Conservation (phyloP, 2,113 vertebrate species). For the Entosphenus tridentatus region DNA sequence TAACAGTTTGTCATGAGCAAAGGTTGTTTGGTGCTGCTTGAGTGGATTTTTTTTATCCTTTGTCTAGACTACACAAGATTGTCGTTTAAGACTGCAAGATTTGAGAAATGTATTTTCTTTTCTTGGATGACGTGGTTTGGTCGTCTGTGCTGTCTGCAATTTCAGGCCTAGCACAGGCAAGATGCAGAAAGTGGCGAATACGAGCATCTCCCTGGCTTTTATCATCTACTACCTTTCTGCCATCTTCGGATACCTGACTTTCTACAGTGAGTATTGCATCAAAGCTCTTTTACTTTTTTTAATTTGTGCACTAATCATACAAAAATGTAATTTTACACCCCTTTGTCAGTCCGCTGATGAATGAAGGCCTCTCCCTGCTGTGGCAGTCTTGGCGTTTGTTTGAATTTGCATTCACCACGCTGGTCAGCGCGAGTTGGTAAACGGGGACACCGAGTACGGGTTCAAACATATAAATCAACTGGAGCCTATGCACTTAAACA, state of each 20-base stretch:
- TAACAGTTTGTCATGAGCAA: conserved; percentile 11
- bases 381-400: conserved; percentile 14
- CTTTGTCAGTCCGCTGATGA: too few species aligned
- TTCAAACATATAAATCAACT: too few species aligned
- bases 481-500: too few species aligned
- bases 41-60: background rate
- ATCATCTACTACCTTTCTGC: conserved; percentile 56
- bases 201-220: conserved; percentile 52
- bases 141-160: background rate
- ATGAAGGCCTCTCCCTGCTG: conserved; percentile 7
- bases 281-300: background rate
- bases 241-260: conserved; percentile 84
- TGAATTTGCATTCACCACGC: conserved; percentile 11
- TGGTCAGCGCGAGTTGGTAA: too few species aligned
- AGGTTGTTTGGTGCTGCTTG: background rate
- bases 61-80: background rate
- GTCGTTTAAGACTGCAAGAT: background rate
- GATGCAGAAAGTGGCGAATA: conserved; percentile 63
- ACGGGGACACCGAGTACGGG: too few species aligned
- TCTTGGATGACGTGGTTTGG: background rate
- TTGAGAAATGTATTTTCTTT: background rate
- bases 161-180: conserved; percentile 49
- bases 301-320: too few species aligned
- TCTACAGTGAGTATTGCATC: conserved; percentile 42
- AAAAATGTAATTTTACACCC: too few species aligned